phyloP scores from a whole-genome alignment of 2,113 vertebrate genomes.

The Pantherophis guttatus region DNA sequence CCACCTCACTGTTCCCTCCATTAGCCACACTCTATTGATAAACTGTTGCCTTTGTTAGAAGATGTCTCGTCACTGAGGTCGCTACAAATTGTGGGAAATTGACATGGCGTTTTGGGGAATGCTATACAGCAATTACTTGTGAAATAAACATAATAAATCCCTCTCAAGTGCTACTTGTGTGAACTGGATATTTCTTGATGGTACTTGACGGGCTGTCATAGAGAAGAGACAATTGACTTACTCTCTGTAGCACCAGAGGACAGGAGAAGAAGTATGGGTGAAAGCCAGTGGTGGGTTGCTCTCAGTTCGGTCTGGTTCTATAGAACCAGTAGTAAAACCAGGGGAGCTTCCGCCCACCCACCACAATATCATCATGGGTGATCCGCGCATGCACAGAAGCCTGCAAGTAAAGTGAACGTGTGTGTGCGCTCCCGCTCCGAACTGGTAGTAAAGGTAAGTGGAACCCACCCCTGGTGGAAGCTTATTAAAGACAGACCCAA shows the following conservation, averaged over 20 bases:
- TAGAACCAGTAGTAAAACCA: no score
- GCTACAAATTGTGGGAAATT: not conserved
- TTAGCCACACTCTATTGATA: not conserved
- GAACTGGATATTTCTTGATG: not conserved
- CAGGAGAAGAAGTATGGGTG: not conserved
- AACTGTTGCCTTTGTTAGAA: not conserved
- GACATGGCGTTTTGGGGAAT: not conserved
- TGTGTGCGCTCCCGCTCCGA: no score
- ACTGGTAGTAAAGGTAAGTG: no score
- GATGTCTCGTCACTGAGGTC: not conserved
- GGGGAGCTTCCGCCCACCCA: no score
- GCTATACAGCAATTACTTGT: not conserved
- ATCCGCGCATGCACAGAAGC: no score
- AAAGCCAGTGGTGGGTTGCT: no score
- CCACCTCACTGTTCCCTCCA: not conserved
- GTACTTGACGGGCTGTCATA: not conserved
- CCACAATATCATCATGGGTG: no score
- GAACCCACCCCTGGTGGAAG: not conserved
- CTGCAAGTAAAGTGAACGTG: no score
- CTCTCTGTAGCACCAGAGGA: not conserved
- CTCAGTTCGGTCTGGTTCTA: no score
- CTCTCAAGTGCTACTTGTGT: not conserved
- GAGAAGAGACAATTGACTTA: not conserved
- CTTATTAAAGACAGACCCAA: not conserved
- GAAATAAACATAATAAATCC: not conserved